These are phyloP conservation scores for Chrysocyon brachyurus DNA, from an alignment of 2,797 vertebrate species.

Conservation along the genomic window DNA sequence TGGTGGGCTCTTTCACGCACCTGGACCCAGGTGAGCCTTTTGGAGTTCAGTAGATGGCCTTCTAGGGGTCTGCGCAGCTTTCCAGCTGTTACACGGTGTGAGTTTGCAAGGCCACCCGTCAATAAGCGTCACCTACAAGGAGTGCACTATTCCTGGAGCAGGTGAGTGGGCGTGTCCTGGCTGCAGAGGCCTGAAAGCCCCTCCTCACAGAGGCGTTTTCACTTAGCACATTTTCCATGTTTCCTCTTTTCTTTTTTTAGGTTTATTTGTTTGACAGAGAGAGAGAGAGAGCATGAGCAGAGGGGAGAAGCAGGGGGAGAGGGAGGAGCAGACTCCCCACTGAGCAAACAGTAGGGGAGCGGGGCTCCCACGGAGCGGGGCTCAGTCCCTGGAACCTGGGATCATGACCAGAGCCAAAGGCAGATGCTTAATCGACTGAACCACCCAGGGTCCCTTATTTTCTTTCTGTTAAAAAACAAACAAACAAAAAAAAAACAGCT, in stretches of 20 bases:
- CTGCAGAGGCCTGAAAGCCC: not conserved
- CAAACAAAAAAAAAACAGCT: not conserved
- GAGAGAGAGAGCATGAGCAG: too few species aligned
- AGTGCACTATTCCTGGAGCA: not conserved
- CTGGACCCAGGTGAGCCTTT: conserved; percentile 94
- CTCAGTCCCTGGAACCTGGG: too few species aligned
- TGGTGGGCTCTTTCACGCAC: conserved; percentile 97
- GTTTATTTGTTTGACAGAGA: too few species aligned
- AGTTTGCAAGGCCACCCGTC: fast-evolving
- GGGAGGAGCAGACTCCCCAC: too few species aligned
- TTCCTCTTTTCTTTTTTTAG: not conserved
- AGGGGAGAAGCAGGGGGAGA: too few species aligned
- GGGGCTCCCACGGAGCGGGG: too few species aligned
- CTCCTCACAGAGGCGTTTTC: not conserved
- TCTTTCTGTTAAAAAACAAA: not conserved
- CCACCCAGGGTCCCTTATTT: not conserved
- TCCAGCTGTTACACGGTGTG: not conserved
- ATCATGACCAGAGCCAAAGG: too few species aligned
- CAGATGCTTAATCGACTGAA: too few species aligned
- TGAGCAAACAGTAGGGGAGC: too few species aligned
- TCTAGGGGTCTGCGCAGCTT: not conserved
- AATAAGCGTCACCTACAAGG: fast-evolving
- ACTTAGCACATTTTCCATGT: not conserved
- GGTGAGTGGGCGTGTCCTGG: not conserved
- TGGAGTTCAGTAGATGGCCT: not conserved